Evolutionary conservation across 2,113 vertebrate genomes (phyloP).

Genomic region (human (Homo sapiens)): DNA sequence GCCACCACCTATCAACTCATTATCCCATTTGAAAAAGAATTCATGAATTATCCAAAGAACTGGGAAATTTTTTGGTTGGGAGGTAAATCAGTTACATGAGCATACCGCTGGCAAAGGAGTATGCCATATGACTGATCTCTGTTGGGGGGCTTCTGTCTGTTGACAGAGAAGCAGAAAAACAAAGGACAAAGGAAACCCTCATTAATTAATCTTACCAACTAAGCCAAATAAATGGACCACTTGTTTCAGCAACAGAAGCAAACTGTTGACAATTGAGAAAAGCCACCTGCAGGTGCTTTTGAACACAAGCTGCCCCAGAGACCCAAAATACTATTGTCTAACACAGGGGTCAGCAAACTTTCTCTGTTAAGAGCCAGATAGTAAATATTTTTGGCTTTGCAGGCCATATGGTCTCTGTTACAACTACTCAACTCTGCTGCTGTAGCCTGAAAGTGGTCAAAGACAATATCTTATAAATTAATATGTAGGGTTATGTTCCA

Average conservation of each 20-base stretch:
- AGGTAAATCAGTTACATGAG: neutral
- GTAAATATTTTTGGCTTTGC: neutral
- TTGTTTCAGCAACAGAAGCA: slow-evolving; percentile 68
- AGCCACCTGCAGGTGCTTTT: slow-evolving; percentile 63
- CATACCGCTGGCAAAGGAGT: neutral
- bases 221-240: slow-evolving; percentile 62
- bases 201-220: slow-evolving; percentile 67
- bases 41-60: slow-evolving; percentile 35
- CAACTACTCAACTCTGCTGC: neutral
- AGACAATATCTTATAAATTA: neutral
- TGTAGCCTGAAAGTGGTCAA: neutral
- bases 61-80: neutral
- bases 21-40: slow-evolving; percentile 19
- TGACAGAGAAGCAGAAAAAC: slow-evolving; percentile 54
- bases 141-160: slow-evolving; percentile 34
- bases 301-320: slow-evolving; percentile 33
- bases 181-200: slow-evolving; percentile 67
- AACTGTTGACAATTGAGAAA: slow-evolving; percentile 63
- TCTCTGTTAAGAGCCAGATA: neutral
- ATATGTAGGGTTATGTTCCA: neutral
- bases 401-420: neutral
- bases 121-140: neutral
- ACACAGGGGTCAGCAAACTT: neutral
- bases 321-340: slow-evolving; percentile 47
- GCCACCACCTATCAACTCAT: neutral